phyloP scores from a whole-genome alignment of 2,797 vertebrate species.

The Argentina silus region DNA sequence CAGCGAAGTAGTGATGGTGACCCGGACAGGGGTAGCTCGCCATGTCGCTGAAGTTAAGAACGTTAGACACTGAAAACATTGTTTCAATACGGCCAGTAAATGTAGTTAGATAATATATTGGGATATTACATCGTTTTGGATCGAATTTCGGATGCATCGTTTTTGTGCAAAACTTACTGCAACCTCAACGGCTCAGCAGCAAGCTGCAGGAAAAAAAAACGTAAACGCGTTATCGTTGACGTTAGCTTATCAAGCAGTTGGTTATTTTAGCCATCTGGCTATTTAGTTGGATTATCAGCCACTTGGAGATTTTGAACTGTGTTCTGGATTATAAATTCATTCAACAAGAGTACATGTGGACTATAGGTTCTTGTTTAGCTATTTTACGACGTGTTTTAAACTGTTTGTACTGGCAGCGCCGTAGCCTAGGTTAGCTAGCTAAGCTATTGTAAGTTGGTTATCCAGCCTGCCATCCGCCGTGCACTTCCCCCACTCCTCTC shows the following conservation, averaged over 20 bases:
- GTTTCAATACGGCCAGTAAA: not conserved
- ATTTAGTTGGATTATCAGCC: not conserved
- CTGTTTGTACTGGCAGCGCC: not conserved
- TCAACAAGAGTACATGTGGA: too few species aligned
- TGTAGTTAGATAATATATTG: not conserved
- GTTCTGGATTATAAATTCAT: not conserved
- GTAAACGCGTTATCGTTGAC: not conserved
- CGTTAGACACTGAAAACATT: not conserved
- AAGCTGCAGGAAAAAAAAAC: not conserved
- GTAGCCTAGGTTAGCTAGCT: constrained; percentile 37
- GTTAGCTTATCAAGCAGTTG: not conserved
- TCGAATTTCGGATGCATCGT: not conserved
- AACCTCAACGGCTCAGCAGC: not conserved
- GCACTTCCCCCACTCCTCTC: constrained; percentile 81
- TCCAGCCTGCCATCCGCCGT: constrained; percentile 71
- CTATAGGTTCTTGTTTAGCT: not conserved
- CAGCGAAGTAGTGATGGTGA: constrained; percentile 59
- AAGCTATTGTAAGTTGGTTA: constrained; percentile 47
- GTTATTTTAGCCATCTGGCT: not conserved
- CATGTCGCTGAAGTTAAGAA: constrained; percentile 52
- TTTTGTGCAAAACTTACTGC: not conserved
- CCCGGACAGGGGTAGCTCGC: constrained; percentile 51
- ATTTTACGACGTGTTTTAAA: not conserved
- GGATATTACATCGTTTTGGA: not conserved
- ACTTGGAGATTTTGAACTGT: not conserved